These are phyloP conservation scores for Pampusana beccarii DNA, from an alignment of 2,113 vertebrate species.

Conservation along the genomic window DNA sequence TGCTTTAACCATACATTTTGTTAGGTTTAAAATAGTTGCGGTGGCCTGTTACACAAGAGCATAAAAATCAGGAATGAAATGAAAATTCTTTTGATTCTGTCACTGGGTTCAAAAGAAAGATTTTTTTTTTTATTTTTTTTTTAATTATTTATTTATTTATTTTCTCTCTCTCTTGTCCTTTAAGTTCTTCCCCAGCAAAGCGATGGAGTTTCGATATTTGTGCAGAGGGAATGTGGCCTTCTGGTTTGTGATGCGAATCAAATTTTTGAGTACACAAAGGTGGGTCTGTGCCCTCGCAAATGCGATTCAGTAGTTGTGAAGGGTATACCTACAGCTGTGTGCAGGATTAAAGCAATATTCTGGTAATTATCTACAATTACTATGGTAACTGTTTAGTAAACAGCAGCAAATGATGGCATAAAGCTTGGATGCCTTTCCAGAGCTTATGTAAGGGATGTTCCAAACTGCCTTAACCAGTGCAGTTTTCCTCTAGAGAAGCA, in stretches of 20 bases:
- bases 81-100: not conserved
- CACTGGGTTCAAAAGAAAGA: not conserved
- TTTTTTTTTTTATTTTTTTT: not conserved
- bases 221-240: not conserved
- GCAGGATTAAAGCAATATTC: slow-evolving; percentile 14
- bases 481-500: not conserved
- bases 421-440: not conserved
- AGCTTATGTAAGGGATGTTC: not conserved
- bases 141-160: too few species aligned
- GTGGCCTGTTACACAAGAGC: not conserved
- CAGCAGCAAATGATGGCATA: not conserved
- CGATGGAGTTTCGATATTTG: not conserved
- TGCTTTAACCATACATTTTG: not conserved
- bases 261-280: not conserved
- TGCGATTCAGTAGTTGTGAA: not conserved
- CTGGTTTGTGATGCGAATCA: not conserved
- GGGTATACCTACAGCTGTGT: slow-evolving; percentile 6
- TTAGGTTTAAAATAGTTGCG: not conserved
- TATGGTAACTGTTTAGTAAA: not conserved
- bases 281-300: not conserved
- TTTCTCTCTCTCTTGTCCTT: too few species aligned
- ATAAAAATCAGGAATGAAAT: not conserved
- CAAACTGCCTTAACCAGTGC: not conserved
- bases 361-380: not conserved
- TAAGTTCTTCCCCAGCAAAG: not conserved